phyloP scores from a whole-genome alignment of 2,797 vertebrate species.

The Leptoclinus maculatus region DNA sequence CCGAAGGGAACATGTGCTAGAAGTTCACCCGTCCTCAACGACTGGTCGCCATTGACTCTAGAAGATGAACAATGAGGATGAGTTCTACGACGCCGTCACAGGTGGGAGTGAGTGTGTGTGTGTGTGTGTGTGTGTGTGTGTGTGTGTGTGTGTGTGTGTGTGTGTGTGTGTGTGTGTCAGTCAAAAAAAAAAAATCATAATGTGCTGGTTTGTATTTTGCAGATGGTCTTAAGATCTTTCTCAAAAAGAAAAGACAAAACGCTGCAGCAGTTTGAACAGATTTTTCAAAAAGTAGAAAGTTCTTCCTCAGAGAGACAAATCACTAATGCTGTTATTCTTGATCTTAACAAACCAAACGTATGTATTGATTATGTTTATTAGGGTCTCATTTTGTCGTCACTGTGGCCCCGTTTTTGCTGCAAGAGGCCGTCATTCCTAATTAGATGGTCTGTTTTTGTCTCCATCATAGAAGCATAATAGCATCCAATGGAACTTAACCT shows the following conservation, averaged over 20 bases:
- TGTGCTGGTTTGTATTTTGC: background rate
- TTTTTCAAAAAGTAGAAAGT: background rate
- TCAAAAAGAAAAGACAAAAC: background rate
- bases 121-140: background rate
- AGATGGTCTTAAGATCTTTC: background rate
- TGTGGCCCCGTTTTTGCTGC: background rate
- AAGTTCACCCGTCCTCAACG: constrained; percentile 57
- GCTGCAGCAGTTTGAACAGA: background rate
- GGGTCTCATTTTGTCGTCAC: background rate
- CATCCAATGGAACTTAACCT: constrained; percentile 55
- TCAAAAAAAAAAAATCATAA: background rate
- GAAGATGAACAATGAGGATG: constrained; percentile 97
- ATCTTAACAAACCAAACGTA: background rate
- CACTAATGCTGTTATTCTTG: background rate
- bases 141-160: too few relatives aligned
- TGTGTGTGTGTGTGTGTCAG: too few relatives aligned
- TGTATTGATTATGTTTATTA: background rate
- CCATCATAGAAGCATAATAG: constrained; percentile 38
- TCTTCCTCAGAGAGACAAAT: background rate
- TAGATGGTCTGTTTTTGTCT: constrained; percentile 6
- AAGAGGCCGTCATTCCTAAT: constrained; percentile 5
- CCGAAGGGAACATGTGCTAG: constrained; percentile 83
- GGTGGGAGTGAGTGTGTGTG: constrained; percentile 79
- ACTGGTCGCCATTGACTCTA: constrained; percentile 64
- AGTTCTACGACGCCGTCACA: constrained; percentile 97